phyloP scores from a whole-genome alignment of 1,140 invertebrate species.

The Nasonia vitripennis region DNA sequence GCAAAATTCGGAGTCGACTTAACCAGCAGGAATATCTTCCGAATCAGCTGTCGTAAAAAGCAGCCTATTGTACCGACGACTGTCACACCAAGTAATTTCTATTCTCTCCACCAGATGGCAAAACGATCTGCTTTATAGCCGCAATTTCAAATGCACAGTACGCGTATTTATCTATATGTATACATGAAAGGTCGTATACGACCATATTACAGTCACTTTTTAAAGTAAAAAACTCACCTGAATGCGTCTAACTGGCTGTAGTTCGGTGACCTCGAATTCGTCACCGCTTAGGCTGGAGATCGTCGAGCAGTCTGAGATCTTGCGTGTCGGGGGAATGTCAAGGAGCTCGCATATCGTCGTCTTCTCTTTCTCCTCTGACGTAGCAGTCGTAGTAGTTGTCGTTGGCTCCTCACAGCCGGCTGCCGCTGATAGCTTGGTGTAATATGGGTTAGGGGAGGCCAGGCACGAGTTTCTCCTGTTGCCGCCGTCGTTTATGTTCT shows the following conservation, averaged over 20 bases:
- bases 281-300: constrained; percentile 81
- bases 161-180: background rate
- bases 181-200: background rate
- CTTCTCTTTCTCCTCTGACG: constrained; percentile 53
- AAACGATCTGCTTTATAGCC: background rate
- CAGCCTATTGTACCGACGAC: constrained; percentile 14
- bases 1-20: no score
- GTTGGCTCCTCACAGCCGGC: constrained; percentile 35
- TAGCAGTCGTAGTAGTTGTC: background rate
- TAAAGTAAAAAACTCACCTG: constrained; percentile 69
- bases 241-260: constrained; percentile 65
- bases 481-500: constrained; percentile 47
- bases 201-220: constrained; percentile 32
- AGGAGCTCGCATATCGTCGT: constrained; percentile 72
- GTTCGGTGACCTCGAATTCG: constrained; percentile 77
- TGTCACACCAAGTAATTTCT: background rate
- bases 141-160: background rate
- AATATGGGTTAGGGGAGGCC: constrained; percentile 59
- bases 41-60: background rate
- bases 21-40: no score
- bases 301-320: constrained; percentile 80
- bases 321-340: constrained; percentile 76
- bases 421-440: constrained; percentile 43
- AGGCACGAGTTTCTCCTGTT: constrained; percentile 68
- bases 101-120: constrained; percentile 57